Evolutionary conservation across 1,140 invertebrate genomes (phyloP).

Genomic region (Achroia grisella): DNA sequence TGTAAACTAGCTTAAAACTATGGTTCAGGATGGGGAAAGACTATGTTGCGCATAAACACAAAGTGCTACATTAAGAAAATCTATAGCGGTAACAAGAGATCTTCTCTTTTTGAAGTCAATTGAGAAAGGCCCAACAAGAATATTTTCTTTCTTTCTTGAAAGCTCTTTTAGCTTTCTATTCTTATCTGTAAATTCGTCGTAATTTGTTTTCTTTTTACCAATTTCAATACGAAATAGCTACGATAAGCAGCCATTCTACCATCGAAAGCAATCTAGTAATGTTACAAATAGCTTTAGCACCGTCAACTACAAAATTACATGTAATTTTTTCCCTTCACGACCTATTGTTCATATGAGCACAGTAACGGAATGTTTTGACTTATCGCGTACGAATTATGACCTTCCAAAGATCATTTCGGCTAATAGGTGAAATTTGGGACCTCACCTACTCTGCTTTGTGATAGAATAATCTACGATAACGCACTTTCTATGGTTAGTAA

Average conservation of each 20-base stretch:
- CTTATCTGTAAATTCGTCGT: constrained; percentile 15
- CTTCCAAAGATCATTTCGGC: constrained; percentile 27
- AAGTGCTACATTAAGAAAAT: too few species aligned
- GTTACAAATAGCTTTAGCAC: constrained; percentile 15
- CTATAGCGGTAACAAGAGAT: too few species aligned
- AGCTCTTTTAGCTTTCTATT: constrained; percentile 20
- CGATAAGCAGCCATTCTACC: constrained; percentile 18
- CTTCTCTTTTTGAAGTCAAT: too few species aligned
- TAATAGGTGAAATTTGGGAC: constrained; percentile 53
- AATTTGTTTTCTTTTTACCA: constrained; percentile 21
- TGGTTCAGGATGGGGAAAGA: too few species aligned
- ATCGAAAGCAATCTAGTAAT: constrained; percentile 36
- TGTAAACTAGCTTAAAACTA: too few species aligned
- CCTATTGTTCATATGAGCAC: constrained; percentile 38
- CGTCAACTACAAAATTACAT: constrained; percentile 33
- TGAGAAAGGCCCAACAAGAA: too few species aligned
- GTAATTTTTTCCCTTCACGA: constrained; percentile 44
- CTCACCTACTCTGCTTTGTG: constrained; percentile 25
- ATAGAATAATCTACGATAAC: constrained; percentile 31
- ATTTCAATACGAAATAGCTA: constrained; percentile 15
- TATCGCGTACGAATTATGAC: constrained; percentile 54
- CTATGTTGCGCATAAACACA: too few species aligned
- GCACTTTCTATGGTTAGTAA: constrained; percentile 36
- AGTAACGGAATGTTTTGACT: constrained; percentile 34
- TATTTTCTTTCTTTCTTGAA: constrained; percentile 6